Conservation (phyloP, 1,140 invertebrate species). For the Helicoverpa zea region DNA sequence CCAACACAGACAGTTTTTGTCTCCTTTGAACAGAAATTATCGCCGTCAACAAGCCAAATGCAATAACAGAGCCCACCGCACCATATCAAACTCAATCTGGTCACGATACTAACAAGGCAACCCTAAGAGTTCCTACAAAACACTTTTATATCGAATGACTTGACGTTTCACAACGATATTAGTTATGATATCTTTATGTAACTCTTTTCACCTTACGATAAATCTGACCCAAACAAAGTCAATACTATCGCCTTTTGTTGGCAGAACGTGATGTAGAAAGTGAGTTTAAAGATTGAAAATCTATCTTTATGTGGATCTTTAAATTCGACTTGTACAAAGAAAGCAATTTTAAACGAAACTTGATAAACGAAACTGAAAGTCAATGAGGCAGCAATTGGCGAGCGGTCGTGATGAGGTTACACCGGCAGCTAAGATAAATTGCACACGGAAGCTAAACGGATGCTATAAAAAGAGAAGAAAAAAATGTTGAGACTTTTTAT, state of each 20-base stretch:
- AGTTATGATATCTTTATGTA: slow-evolving; percentile 69
- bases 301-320: slow-evolving; percentile 66
- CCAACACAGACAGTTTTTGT: slow-evolving; percentile 52
- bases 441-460: neutral
- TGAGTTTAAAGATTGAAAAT: slow-evolving; percentile 66
- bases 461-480: neutral
- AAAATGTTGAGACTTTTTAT: neutral
- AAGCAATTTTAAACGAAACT: slow-evolving; percentile 69
- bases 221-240: slow-evolving; percentile 46
- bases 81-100: slow-evolving; percentile 71
- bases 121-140: slow-evolving; percentile 70
- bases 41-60: slow-evolving; percentile 62
- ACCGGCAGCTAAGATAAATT: slow-evolving; percentile 29
- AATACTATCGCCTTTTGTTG: slow-evolving; percentile 58
- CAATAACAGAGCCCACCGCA: slow-evolving; percentile 57
- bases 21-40: slow-evolving; percentile 64
- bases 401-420: slow-evolving; percentile 16
- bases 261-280: slow-evolving; percentile 73
- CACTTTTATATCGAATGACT: slow-evolving; percentile 73
- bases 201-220: slow-evolving; percentile 55
- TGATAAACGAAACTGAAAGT: slow-evolving; percentile 77
- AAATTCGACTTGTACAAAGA: slow-evolving; percentile 68
- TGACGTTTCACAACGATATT: slow-evolving; percentile 67
- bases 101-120: slow-evolving; percentile 76
- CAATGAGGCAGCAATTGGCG: slow-evolving; percentile 56